Evolutionary conservation across 2,797 vertebrate genomes (phyloP), one percentile per base, ranked within the genome.

Genomic region (Pelobates cultripes): DNA sequence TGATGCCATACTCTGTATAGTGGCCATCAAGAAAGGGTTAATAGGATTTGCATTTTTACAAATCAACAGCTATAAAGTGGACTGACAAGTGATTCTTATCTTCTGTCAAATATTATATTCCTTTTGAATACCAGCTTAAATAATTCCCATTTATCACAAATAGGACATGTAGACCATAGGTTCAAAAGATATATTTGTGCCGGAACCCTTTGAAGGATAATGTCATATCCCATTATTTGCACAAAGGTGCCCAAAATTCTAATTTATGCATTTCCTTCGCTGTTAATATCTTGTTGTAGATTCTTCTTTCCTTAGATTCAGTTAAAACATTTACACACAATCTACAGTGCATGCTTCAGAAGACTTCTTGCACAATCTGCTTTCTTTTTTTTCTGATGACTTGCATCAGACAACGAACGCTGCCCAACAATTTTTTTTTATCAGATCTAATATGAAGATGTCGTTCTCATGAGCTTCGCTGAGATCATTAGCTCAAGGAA

Each of bases 401-500:
- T 81, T 51, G 13, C 41, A 75, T 51, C 53, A 69, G 40, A 70
- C 53, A 53, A 68, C 28, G 17, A 70, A 63, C 53, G 57, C 15
- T 78, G 63, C 53, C 73, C 43, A 44, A 43, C 17, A 47, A 12
- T 70, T 43, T 67, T 53, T 78, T 68, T 69, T 73, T 83, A 74
- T 71, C 60, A 60, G 12, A 66, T 67, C 43, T 77, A 67, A 72
- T 55, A 61, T 51, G 66, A 83, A 68, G 43, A 78, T 73, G 70
- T 74, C 71, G 45, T 78, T 60, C 64, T 74, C 43, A 70, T 78
- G 64, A 83, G 75, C 75, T 68, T 44, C 43, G 44, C 43, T n/a
- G 77, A 67, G 55, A 76, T 83, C 42, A 79, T 84, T 80, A 79
- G 60, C 60, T 79, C 45, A 72, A 76, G 60, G 68, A 79, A 80